phyloP scores from a whole-genome alignment of 2,888 invertebrate genomes.

The Rutpela maculata region DNA sequence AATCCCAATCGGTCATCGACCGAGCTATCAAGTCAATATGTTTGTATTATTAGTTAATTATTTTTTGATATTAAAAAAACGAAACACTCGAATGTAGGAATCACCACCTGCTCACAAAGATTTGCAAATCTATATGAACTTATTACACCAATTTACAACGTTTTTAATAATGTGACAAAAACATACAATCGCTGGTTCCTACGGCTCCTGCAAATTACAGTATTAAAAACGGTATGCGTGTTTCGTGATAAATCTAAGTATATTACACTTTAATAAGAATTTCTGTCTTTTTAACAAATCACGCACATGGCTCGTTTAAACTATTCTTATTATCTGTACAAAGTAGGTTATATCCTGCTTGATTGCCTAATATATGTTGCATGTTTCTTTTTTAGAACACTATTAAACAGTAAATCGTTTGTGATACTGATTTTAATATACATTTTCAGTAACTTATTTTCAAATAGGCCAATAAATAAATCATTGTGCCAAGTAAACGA shows the following conservation, averaged over 20 bases:
- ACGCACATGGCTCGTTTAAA: slow-evolving; percentile 26
- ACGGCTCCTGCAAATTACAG: not conserved
- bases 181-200: not conserved
- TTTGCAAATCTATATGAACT: no score
- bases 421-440: not conserved
- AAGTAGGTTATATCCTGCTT: slow-evolving; percentile 29
- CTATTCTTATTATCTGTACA: slow-evolving; percentile 10
- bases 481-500: no score
- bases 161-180: no score
- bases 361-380: not conserved
- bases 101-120: no score
- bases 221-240: slow-evolving; percentile 19
- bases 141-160: no score
- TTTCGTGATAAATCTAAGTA: slow-evolving; percentile 19
- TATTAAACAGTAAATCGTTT: not conserved
- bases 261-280: slow-evolving; percentile 21
- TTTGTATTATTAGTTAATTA: no score
- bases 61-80: no score
- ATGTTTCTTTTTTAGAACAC: not conserved
- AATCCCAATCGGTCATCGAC: no score
- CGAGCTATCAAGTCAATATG: no score
- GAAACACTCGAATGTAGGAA: no score
- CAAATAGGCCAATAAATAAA: no score
- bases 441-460: no score
- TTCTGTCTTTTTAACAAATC: slow-evolving; percentile 27